Evolutionary conservation across 2,888 invertebrate genomes (phyloP).

Genomic region (Auanema sp.): DNA sequence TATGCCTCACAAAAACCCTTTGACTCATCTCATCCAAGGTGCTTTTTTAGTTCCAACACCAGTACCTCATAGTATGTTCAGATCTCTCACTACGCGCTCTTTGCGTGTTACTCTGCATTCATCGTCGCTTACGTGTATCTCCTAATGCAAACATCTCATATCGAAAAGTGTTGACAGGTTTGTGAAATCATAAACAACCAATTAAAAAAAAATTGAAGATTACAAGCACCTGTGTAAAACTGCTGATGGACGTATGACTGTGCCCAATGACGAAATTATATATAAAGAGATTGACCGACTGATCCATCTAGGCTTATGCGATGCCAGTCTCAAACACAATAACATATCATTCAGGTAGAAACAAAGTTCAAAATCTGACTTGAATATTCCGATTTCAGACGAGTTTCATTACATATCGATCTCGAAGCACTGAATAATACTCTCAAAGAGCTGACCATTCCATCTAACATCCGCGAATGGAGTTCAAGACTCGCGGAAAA

Average conservation of each 20-base stretch:
- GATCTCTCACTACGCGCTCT: too few relatives aligned
- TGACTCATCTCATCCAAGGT: too few relatives aligned
- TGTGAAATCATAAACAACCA: not conserved
- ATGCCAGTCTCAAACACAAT: slow-evolving; percentile 2
- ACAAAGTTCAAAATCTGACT: slow-evolving; percentile 1
- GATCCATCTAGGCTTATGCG: slow-evolving; percentile 10
- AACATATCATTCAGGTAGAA: slow-evolving; percentile 19
- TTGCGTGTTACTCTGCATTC: too few relatives aligned
- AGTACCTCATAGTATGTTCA: too few relatives aligned
- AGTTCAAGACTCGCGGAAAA: slow-evolving; percentile 14
- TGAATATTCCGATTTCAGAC: slow-evolving; percentile 5
- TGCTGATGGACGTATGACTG: slow-evolving; percentile 13
- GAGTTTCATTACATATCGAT: slow-evolving; percentile 18
- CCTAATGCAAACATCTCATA: too few relatives aligned
- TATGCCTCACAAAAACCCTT: too few relatives aligned
- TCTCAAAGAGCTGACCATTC: slow-evolving; percentile 12
- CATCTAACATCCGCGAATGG: slow-evolving; percentile 13
- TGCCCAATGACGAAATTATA: slow-evolving; percentile 9
- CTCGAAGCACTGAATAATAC: slow-evolving; percentile 9
- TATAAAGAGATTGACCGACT: slow-evolving; percentile 20
- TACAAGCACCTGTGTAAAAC: slow-evolving; percentile 13
- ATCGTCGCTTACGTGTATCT: too few relatives aligned
- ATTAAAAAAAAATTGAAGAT: not conserved
- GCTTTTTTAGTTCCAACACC: too few relatives aligned
- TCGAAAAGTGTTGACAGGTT: too few relatives aligned